Conservation (phyloP, 1,140 invertebrate species). For the Orius insidiosus region DNA sequence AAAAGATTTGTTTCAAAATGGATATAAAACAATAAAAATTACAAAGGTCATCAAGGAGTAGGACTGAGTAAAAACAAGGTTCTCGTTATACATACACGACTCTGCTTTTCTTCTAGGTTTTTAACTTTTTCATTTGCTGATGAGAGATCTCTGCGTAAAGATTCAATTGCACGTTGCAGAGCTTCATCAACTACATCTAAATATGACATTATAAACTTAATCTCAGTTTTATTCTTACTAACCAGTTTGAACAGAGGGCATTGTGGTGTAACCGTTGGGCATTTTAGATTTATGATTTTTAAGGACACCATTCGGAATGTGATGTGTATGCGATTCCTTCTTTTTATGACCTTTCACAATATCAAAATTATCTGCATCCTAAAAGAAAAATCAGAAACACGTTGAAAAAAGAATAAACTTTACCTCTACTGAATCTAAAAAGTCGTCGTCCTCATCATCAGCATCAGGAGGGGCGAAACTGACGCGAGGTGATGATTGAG, state of each 20-base stretch:
- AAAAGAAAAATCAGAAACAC: too few species aligned
- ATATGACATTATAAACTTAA: not conserved
- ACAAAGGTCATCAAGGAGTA: not conserved
- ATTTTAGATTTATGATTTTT: not conserved
- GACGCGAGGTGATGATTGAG: constrained; percentile 27
- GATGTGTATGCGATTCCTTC: too few species aligned
- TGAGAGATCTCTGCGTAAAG: constrained; percentile 2
- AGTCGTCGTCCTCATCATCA: constrained; percentile 52
- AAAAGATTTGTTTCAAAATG: not conserved
- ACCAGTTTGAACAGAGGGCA: not conserved
- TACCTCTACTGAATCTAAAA: constrained; percentile 36
- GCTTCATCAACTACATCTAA: constrained; percentile 7
- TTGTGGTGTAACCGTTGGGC: not conserved
- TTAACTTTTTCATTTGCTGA: constrained; percentile 5
- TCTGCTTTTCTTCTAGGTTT: constrained; percentile 1
- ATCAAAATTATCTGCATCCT: not conserved
- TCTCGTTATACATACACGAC: not conserved
- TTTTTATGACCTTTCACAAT: not conserved
- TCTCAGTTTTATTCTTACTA: constrained; percentile 1
- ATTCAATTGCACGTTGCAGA: constrained; percentile 8
- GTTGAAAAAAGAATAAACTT: too few species aligned
- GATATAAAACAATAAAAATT: too few species aligned
- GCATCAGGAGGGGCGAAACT: constrained; percentile 34
- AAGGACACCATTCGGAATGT: not conserved
- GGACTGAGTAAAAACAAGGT: not conserved